Percentiles rank a stretch among this genome's conserved stretches.
phyloP scores from a whole-genome alignment of 2,797 vertebrate genomes.

The Tadarida brasiliensis region DNA sequence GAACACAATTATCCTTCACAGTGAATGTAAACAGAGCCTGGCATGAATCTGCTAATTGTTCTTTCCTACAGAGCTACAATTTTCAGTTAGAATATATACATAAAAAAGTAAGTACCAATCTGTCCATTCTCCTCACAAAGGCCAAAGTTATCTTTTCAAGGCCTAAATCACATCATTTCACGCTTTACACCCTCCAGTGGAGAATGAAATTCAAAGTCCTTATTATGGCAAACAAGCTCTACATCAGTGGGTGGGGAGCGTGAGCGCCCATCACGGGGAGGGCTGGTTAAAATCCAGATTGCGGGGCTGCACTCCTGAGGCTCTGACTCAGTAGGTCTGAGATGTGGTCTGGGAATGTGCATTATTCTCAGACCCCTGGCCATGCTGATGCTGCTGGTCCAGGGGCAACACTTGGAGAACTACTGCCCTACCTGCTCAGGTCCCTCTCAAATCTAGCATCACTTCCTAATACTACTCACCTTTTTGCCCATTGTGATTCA shows the following conservation, averaged over 20 bases:
- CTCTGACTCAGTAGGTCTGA: background rate
- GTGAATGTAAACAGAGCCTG: constrained; percentile 78
- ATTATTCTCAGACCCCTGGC: background rate
- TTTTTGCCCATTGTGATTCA: background rate
- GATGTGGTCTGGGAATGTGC: background rate
- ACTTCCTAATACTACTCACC: background rate
- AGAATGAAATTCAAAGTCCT: constrained; percentile 10
- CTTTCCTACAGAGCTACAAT: constrained; percentile 69
- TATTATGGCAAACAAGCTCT: background rate
- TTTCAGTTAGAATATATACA: constrained; percentile 69
- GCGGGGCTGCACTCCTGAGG: background rate
- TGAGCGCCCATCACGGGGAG: background rate
- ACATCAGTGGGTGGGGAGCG: background rate
- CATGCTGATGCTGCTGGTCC: background rate
- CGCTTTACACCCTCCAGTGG: background rate
- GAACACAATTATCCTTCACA: constrained; percentile 79
- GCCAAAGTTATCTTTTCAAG: constrained; percentile 62
- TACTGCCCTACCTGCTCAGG: background rate
- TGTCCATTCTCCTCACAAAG: constrained; percentile 64
- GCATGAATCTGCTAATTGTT: constrained; percentile 75
- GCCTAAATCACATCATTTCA: background rate
- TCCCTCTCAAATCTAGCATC: background rate
- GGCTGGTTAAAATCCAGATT: background rate
- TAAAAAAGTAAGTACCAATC: constrained; percentile 66
- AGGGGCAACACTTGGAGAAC: background rate